A percentile compares a stretch with the other conserved stretches of the same genome.
Conservation (phyloP, 2,888 invertebrate species). For the Eutolmus rufibarbis region DNA sequence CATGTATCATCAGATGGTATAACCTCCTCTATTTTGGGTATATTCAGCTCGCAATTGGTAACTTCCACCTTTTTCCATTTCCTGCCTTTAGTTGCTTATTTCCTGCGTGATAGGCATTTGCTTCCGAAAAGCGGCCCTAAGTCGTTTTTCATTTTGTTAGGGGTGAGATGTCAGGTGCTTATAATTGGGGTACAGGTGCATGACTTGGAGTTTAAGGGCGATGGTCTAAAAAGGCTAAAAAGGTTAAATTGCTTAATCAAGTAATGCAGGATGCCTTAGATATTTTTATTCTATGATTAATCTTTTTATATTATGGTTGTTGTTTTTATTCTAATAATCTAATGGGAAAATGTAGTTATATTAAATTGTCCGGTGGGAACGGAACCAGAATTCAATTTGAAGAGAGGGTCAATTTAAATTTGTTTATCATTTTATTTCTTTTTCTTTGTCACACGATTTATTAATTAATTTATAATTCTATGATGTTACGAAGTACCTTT, state of each 20-base stretch:
- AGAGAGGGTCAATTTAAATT: too few species aligned
- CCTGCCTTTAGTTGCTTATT: conserved; percentile 33
- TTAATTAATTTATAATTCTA: too few species aligned
- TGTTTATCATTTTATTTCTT: too few species aligned
- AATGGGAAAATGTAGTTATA: too few species aligned
- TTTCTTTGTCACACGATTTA: too few species aligned
- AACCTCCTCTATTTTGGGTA: not conserved
- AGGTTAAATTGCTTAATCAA: not conserved
- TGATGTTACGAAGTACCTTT: too few species aligned
- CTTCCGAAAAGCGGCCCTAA: not conserved
- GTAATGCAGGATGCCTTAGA: not conserved
- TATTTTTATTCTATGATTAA: not conserved
- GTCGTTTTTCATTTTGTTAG: not conserved
- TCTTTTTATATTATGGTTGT: not conserved
- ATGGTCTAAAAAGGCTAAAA: not conserved
- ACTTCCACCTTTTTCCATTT: conserved; percentile 41
- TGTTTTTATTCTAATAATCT: not conserved
- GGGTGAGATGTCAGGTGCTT: not conserved
- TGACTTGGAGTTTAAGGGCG: not conserved
- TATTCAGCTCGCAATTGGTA: not conserved
- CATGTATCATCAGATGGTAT: not conserved
- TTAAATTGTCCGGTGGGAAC: too few species aligned
- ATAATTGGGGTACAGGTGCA: not conserved
- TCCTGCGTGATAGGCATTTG: conserved; percentile 1
- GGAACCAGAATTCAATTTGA: too few species aligned